Base-by-base conservation (phyloP, 1,140 invertebrate species). In the Eubasilissa regina region DNA sequence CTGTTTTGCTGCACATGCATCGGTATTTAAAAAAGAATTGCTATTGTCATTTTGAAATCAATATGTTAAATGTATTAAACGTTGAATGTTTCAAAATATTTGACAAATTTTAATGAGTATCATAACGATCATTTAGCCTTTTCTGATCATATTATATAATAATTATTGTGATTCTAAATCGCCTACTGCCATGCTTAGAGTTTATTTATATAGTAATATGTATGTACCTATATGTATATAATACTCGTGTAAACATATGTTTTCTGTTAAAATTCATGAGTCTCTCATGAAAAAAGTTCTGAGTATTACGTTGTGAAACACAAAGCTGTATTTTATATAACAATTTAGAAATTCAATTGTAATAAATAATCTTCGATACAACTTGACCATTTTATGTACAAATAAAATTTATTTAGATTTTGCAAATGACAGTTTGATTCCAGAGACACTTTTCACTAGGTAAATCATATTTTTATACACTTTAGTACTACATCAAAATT, bases 341-440 rank as follows among this genome's bases (percentile, higher is more conserved):
- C 19, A 56, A 56, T 56, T 56, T 56, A 56, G 53, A 56, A 12
- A 62, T 21, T 25, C 58, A 13, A 13, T 62, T 62, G 8, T 35
- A 64, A 64, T 35, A 25, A 12, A 25, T 64, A 35, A 25, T 64
- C n/a, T 62, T 35, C 35, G 60, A 35, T 64, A 64, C 58, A 19
- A 62, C 35, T 64, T 64, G 19, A 43, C 21, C 60, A 35, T 35
- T 64, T 64, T 12, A 64, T 35, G 19, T 64, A 64, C 60, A 35
- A 43, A 64, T 64, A 35, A 64, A 25, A 64, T 25, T 64, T 25
- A 64, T 64, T 64, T 12, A 64, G 35, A 64, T 35, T 43, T 25
- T 35, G 60, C 19, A 64, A 19, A 25, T 64, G 10, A 35, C 60
- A 64, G 35, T 64, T 64, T 64, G 19, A 25, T 64, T 64, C 13